These are phyloP conservation scores for Rhinopomastus cyanomelas DNA, from an alignment of 2,113 vertebrate genomes.

Conservation along the genomic window DNA sequence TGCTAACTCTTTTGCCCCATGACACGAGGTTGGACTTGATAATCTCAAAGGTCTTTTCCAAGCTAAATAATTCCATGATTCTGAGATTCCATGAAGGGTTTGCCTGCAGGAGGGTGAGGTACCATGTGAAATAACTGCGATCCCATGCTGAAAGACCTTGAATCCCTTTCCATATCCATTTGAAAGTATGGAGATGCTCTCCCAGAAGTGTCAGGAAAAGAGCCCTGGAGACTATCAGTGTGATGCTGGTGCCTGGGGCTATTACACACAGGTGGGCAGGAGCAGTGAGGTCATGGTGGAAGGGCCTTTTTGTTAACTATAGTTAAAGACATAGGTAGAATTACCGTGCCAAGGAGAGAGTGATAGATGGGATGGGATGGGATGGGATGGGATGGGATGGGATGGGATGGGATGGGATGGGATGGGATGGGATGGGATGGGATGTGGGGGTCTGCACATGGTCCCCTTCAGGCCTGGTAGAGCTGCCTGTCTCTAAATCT, in stretches of 20 bases:
- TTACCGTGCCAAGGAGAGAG: background rate
- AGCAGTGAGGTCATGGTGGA: accelerated
- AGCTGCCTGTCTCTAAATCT: background rate
- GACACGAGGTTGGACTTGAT: too few relatives aligned
- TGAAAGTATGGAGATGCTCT: background rate
- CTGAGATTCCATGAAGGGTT: background rate
- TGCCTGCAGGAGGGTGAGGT: background rate
- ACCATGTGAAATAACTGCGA: background rate
- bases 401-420: too few relatives aligned
- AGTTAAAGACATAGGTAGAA: background rate
- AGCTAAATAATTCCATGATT: too few relatives aligned
- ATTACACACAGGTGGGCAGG: background rate
- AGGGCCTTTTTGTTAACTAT: accelerated
- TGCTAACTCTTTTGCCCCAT: accelerated
- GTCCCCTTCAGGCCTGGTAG: background rate
- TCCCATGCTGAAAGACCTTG: accelerated
- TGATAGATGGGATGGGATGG: too few relatives aligned
- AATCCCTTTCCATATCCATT: background rate
- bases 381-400: too few relatives aligned
- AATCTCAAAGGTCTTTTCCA: too few relatives aligned
- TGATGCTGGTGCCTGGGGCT: accelerated
- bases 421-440: background rate
- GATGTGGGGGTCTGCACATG: background rate
- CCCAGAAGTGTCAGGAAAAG: background rate
- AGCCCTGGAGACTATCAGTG: background rate